Evolutionary conservation across 2,113 vertebrate species (phyloP).

Genomic region (Oryzias curvinotus): DNA sequence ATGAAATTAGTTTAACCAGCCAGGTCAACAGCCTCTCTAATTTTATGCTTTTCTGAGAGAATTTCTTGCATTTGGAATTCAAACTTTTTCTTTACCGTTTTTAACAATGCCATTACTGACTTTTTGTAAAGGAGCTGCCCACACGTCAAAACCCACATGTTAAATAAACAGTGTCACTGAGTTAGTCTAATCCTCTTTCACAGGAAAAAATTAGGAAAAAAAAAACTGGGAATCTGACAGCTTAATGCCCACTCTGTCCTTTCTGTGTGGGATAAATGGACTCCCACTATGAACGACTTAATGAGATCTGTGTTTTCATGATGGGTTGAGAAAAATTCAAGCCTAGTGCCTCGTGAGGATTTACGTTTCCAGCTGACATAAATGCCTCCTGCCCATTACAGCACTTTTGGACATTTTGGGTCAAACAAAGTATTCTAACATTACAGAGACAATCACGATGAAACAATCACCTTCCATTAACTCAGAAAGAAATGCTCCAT

Average conservation of each 20-base stretch:
- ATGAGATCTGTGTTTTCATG: conserved; percentile 24
- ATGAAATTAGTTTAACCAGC: conserved; percentile 46
- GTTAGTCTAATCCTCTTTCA: conserved; percentile 11
- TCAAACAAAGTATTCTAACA: conserved; percentile 8
- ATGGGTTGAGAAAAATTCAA: conserved; percentile 17
- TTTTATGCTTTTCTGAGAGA: neutral
- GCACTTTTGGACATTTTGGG: neutral
- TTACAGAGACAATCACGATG: neutral
- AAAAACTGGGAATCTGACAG: conserved; percentile 27
- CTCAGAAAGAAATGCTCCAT: conserved; percentile 1
- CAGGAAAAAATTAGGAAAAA: conserved; percentile 10
- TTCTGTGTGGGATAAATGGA: conserved; percentile 34
- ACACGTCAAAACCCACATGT: conserved; percentile 17
- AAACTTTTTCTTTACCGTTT: neutral
- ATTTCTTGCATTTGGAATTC: neutral
- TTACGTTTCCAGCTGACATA: conserved; percentile 5
- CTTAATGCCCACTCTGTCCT: conserved; percentile 26
- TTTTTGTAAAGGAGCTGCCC: neutral
- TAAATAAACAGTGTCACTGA: conserved; percentile 20
- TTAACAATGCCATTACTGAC: neutral
- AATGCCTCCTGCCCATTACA: conserved; percentile 1
- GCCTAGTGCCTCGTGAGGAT: neutral
- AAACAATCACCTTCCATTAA: conserved; percentile 12
- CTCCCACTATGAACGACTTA: conserved; percentile 36
- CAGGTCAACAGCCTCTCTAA: no score